Evolutionary conservation across 2,888 invertebrate genomes (phyloP).

Genomic region (Drosophila subsilvestris): DNA sequence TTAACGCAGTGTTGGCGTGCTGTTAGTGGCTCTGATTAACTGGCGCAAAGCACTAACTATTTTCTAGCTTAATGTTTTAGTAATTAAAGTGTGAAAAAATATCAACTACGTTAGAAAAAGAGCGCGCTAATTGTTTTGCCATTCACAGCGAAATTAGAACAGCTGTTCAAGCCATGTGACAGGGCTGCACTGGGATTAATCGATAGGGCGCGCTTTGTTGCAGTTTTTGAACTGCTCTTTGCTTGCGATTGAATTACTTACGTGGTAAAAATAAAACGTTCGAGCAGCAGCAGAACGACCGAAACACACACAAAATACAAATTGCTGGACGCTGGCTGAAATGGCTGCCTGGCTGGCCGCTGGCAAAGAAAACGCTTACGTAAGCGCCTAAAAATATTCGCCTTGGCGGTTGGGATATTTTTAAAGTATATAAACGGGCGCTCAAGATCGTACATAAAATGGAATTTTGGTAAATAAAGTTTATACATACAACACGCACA

Average conservation of each 20-base stretch:
- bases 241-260: constrained; percentile 72
- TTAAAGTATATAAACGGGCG: constrained; percentile 68
- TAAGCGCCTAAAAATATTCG: constrained; percentile 81
- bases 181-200: constrained; percentile 37
- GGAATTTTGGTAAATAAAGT: constrained; percentile 74
- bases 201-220: constrained; percentile 23
- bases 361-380: constrained; percentile 68
- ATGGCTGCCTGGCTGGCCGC: constrained; percentile 17
- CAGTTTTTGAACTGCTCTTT: constrained; percentile 15
- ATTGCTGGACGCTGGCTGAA: constrained; percentile 62
- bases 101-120: constrained; percentile 45
- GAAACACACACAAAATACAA: constrained; percentile 39
- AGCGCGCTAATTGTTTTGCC: constrained; percentile 50
- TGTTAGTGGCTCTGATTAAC: constrained; percentile 10
- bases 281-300: constrained; percentile 8
- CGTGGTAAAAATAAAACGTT: constrained; percentile 69
- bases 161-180: constrained; percentile 50
- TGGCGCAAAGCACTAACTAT: constrained; percentile 8
- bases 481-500: constrained; percentile 56
- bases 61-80: constrained; percentile 3
- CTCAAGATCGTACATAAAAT: constrained; percentile 55
- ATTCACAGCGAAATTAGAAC: constrained; percentile 15
- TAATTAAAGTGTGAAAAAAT: constrained; percentile 15
- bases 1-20: constrained; percentile 7
- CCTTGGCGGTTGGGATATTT: constrained; percentile 65